Evolutionary conservation across 2,797 vertebrate species (phyloP), one percentile per base, ranked within the genome.

Genomic region (Phrynocephalus vlangalii): DNA sequence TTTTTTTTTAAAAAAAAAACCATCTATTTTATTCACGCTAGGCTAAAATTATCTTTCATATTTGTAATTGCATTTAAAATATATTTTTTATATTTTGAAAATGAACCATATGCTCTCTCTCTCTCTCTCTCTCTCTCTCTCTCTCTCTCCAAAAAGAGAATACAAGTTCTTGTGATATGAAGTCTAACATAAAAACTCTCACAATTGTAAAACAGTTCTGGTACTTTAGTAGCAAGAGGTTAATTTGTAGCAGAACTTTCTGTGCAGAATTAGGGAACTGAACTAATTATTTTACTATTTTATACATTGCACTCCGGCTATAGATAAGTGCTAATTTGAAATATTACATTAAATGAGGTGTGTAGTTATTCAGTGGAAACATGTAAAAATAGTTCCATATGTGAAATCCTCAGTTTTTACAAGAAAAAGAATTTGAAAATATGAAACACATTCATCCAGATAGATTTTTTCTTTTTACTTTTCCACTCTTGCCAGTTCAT

Each of bases 221-320:
- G 77, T 84, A 89, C 60, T 38, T 63, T 18, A 84, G 16, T 89
- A 90, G 83, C 1, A 77, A 56, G 8, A 60, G 2, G 56, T 73
- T 92, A 86, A 91, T 38, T 88, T 15, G 18, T 80, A 71, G 89
- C 3, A 86, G 63, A 79, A 72, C 16, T 85, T 77, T 11, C 24
- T 85, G 30, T 73, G 68, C 73, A 87, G 87, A 30, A 3, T 6
- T 2, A 10, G 0, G 83, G 77, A 16, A 75, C 63, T 88, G 28
- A 73, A 84, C 77, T 85, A 78, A 85, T 87, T 95, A 70, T 89
- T 91, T 5, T 79, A 72, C 77, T 79, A 71, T 79, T 79, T 79
- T 86, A 79, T 48, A 86, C 50, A 73, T 83, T 84, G 63, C 72
- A 71, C 71, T 91, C 88, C 50, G n/a, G 66, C 76, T 91, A 77